Base-by-base conservation (phyloP, 53 echinoderm and acorn worm genomes). In the Hippasteria phrygiana region DNA sequence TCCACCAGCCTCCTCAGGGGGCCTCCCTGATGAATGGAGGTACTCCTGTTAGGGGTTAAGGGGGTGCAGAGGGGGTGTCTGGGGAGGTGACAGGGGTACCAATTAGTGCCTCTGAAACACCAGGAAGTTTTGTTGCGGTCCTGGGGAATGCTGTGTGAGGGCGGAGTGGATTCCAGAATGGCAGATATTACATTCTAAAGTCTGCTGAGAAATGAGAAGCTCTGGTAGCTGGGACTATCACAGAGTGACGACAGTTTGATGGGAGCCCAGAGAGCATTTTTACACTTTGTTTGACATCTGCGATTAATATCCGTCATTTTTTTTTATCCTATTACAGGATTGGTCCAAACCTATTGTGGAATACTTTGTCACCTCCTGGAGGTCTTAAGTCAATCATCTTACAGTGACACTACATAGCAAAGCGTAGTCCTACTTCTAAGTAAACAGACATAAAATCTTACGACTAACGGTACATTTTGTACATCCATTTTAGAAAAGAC, bases 71-170 rank as follows among this genome's bases (percentile, higher is more conserved):
- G 2, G 38, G 81, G 81, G 81, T 81, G 65, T 59, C 43, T 12
- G 13, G 27, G 62, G 76, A 37, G 79, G 59, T 45, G 43, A 42
- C 41, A 81, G 65, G 24, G 45, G 63, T 40, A 64, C 81, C 64
- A 64, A 81, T 81, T 81, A 81, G 81, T 31, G 65, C 81, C 81
- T 43, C 81, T 63, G 17, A 81, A n/a, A 22, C 28, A 20, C 62
- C 63, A 14, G 41, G 27, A 43, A 45, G 40, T 63, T 65, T 65
- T 65, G 16, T 24, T 8, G 39, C 5, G 3, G 8, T 31, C 43
- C 13, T 39, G 41, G 1, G 36, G 56, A n/a, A n/a, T n/a, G n/a
- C 78, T 10, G 62, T 73, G 28, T 59, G 78, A 56, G 78, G 78
- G 53, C 64, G 7, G 42, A 3, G 5, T 8, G 43, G 63, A 43